phyloP scores from a whole-genome alignment of 2,797 vertebrate genomes.

The Melanotaenia nigrans region DNA sequence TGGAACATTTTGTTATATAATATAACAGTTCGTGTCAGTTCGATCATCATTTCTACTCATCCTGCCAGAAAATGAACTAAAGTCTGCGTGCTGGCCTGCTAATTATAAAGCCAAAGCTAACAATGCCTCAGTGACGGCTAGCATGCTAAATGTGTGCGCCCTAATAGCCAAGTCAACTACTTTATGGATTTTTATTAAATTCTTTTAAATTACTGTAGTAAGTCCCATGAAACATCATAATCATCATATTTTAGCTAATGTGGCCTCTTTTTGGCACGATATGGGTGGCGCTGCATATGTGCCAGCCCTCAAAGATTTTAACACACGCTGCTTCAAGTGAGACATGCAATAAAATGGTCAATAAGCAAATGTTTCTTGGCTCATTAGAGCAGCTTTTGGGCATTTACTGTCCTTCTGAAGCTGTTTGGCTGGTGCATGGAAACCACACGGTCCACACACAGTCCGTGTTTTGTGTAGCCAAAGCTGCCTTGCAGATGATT shows the following conservation, averaged over 20 bases:
- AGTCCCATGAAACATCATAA: constrained; percentile 1
- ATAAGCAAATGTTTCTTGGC: constrained; percentile 39
- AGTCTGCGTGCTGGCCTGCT: constrained; percentile 10
- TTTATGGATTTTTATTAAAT: constrained; percentile 1
- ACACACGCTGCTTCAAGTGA: constrained; percentile 35
- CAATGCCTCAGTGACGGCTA: background rate
- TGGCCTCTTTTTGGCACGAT: constrained; percentile 9
- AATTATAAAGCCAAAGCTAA: constrained; percentile 33
- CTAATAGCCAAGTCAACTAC: background rate
- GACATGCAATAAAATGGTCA: constrained; percentile 35
- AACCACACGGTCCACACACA: constrained; percentile 53
- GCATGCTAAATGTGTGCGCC: background rate
- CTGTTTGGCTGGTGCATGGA: constrained; percentile 25
- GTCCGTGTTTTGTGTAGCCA: constrained; percentile 44
- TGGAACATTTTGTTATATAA: constrained; percentile 18
- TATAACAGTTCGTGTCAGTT: constrained; percentile 24
- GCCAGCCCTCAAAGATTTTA: constrained; percentile 21
- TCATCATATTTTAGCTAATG: background rate
- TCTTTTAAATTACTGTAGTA: background rate
- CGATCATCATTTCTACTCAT: background rate
- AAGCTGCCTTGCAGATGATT: constrained; percentile 40
- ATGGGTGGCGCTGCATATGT: background rate
- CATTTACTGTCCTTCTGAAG: constrained; percentile 40
- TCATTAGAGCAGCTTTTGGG: constrained; percentile 29
- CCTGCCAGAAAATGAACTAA: constrained; percentile 12